A percentile compares a stretch with the other conserved stretches of the same genome.
Conservation (phyloP, 2,888 invertebrate genomes). For the Andrena bicolor region DNA sequence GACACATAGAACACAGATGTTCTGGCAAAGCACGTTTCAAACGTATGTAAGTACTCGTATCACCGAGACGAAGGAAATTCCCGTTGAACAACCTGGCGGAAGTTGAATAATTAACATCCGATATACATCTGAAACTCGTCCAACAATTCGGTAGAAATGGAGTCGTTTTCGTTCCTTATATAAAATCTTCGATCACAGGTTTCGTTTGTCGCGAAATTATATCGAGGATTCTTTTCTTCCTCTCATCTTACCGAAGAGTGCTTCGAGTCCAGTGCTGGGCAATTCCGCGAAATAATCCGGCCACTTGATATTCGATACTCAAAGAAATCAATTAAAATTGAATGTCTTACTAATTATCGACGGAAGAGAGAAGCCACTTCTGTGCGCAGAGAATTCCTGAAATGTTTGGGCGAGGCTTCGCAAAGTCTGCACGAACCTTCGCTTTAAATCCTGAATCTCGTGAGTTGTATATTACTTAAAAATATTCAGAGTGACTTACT, state of each 20-base stretch:
- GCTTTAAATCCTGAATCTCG: background rate
- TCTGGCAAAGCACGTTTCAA: background rate
- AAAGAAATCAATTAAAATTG: too few species aligned
- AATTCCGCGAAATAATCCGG: background rate
- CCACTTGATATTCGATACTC: too few species aligned
- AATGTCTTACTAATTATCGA: too few species aligned
- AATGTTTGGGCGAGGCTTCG: background rate
- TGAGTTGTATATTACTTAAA: too few species aligned
- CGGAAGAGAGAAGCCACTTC: too few species aligned
- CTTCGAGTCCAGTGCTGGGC: slow-evolving; percentile 38
- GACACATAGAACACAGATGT: background rate
- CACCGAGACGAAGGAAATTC: slow-evolving; percentile 42
- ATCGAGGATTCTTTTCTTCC: slow-evolving; percentile 16
- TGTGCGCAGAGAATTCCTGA: background rate
- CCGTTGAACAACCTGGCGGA: slow-evolving; percentile 18
- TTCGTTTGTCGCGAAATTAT: slow-evolving; percentile 28
- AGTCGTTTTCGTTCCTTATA: slow-evolving; percentile 31
- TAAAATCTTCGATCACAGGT: slow-evolving; percentile 65
- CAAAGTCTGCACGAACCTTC: too few species aligned
- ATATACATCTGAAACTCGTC: slow-evolving; percentile 33
- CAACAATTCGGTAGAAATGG: slow-evolving; percentile 52
- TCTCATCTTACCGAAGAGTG: background rate
- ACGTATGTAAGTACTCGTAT: slow-evolving; percentile 60
- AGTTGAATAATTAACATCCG: slow-evolving; percentile 28
- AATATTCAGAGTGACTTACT: too few species aligned